A percentile compares a stretch with the other conserved stretches of the same genome.
Conservation (phyloP, 2,113 vertebrate species). For the Erpornis zantholeuca region DNA sequence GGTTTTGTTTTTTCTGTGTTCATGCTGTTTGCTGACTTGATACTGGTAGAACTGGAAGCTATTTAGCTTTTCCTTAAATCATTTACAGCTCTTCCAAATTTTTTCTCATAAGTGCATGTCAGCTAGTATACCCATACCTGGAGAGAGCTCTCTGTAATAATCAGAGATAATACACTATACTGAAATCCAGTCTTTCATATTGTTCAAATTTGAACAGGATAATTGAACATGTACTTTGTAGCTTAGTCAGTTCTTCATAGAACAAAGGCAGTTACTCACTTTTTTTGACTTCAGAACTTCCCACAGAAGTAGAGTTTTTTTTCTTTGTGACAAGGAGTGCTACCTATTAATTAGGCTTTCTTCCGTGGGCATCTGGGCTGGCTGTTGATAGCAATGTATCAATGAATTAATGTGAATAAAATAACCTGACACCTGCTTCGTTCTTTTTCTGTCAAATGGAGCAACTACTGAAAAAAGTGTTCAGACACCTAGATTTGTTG, state of each 20-base stretch:
- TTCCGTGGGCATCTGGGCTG: conserved; percentile 1
- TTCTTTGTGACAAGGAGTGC: neutral
- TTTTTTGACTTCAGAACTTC: conserved; percentile 7
- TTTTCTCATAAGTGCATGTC: neutral
- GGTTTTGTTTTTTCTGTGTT: neutral
- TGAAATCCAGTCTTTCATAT: neutral
- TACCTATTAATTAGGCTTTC: conserved; percentile 13
- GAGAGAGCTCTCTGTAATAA: neutral
- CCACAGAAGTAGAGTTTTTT: neutral
- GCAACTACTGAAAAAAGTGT: neutral
- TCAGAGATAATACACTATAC: neutral
- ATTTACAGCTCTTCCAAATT: neutral
- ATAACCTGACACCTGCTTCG: neutral
- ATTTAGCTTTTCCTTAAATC: neutral
- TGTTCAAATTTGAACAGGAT: conserved; percentile 18
- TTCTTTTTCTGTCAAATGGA: neutral
- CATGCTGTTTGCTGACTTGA: neutral
- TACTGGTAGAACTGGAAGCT: neutral
- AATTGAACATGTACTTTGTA: neutral
- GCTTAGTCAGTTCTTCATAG: neutral
- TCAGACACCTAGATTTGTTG: neutral
- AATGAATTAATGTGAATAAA: neutral
- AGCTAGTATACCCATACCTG: neutral
- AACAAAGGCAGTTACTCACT: neutral
- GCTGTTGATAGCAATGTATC: neutral